Conservation (phyloP, 2,888 invertebrate genomes). For the Harpalus rufipes region DNA sequence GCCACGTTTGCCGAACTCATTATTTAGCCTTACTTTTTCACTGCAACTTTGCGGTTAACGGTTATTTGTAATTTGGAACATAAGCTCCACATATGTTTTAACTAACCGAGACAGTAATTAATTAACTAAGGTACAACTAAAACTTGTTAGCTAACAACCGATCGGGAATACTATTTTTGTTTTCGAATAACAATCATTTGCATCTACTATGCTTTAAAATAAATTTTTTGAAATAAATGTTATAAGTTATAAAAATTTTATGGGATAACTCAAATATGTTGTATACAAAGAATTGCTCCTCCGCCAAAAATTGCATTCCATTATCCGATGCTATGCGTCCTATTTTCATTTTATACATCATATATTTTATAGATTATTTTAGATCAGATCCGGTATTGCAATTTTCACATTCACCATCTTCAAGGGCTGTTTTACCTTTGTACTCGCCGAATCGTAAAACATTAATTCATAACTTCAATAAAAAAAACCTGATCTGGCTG, state of each 20-base stretch:
- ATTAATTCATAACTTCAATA: too few species aligned
- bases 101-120: not conserved
- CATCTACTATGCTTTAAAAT: not conserved
- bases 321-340: slow-evolving; percentile 35
- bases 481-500: too few species aligned
- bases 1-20: not conserved
- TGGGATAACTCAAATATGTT: slow-evolving; percentile 38
- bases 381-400: not conserved
- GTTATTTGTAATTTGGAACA: not conserved
- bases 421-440: not conserved
- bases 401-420: not conserved
- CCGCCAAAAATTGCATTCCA: slow-evolving; percentile 44
- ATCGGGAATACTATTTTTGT: not conserved
- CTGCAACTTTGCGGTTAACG: not conserved
- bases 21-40: slow-evolving; percentile 4
- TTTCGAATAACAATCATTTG: too few species aligned
- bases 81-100: not conserved
- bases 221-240: slow-evolving; percentile 23
- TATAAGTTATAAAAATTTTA: slow-evolving; percentile 37
- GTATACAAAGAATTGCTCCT: slow-evolving; percentile 19
- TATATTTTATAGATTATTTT: slow-evolving; percentile 12
- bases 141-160: not conserved
- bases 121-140: not conserved
- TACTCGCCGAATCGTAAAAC: not conserved
- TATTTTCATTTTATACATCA: slow-evolving; percentile 38